These are phyloP conservation scores for Coracias cyanogaster DNA, from an alignment of 2,797 vertebrate species.

Conservation along the genomic window DNA sequence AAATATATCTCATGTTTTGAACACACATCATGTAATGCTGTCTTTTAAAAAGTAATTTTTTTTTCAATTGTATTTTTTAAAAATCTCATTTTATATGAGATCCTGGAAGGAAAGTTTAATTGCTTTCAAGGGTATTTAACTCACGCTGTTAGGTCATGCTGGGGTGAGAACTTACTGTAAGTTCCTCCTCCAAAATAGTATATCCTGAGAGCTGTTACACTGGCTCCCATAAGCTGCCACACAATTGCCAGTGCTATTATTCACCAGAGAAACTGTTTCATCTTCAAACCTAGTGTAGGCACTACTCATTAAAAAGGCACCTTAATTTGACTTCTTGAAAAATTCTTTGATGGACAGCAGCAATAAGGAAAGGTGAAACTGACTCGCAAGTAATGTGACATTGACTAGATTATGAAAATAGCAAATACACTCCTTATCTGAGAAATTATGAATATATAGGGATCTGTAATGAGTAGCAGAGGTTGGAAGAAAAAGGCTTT, in stretches of 20 bases:
- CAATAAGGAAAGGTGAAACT: neutral
- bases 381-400: neutral
- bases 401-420: neutral
- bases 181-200: neutral
- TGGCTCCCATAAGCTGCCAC: neutral
- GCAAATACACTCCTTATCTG: neutral
- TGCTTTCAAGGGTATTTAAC: neutral
- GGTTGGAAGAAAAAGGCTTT: neutral
- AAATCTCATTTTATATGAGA: neutral
- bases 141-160: neutral
- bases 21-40: neutral
- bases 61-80: neutral
- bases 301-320: neutral
- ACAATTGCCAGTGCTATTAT: neutral
- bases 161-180: neutral
- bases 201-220: neutral
- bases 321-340: neutral
- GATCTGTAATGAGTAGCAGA: neutral
- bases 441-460: neutral
- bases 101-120: neutral
- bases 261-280: neutral
- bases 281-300: neutral
- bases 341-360: neutral
- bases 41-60: neutral
- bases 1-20: neutral